Evolutionary conservation across 2,113 vertebrate genomes (phyloP).

Genomic region (zebrafish (Danio rerio)): GRCz12tu NC_133197.1:22014501-22015000

Average conservation of each 20-base stretch:
- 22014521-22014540: background rate
- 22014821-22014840: background rate
- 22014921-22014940: too few species aligned
- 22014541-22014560: background rate
- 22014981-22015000: background rate
- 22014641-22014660: conserved; percentile 2
- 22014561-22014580: background rate
- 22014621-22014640: background rate
- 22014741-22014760: conserved; percentile 22
- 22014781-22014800: background rate
- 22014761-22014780: background rate
- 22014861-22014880: too few species aligned
- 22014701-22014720: conserved; percentile 27
- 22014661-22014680: conserved; percentile 1
- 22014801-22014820: background rate
- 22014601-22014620: background rate
- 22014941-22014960: too few species aligned
- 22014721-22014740: conserved; percentile 35
- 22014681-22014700: conserved; percentile 21
- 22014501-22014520: background rate
- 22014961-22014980: background rate
- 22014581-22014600: background rate
- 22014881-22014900: too few species aligned
- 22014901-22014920: too few species aligned
- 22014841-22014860: too few species aligned